Percentiles rank a stretch among this genome's conserved stretches.
phyloP scores from a whole-genome alignment of 35 echinoderm and acorn worm genomes.

The Eucidaris tribuloides region DNA sequence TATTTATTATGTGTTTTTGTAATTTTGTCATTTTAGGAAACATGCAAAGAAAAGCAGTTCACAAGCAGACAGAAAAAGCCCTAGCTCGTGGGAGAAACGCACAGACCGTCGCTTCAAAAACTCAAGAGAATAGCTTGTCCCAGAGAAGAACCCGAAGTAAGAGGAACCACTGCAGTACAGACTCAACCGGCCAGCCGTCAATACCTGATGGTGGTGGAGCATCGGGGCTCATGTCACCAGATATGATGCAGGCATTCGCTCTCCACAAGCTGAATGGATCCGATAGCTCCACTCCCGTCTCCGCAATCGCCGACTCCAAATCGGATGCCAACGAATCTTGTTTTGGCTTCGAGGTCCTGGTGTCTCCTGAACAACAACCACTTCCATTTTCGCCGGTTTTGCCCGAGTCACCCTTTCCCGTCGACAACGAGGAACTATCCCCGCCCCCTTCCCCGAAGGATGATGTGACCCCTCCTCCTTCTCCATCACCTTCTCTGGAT shows the following conservation, averaged over 20 bases:
- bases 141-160: not conserved
- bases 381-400: constrained; percentile 3
- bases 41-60: not conserved
- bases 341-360: constrained; percentile 1
- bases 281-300: constrained; percentile 7
- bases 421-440: not conserved
- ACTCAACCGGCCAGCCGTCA: not conserved
- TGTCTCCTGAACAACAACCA: not conserved
- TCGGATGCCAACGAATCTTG: not conserved
- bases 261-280: constrained; percentile 7
- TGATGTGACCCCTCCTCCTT: not conserved
- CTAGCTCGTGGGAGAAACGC: too few species aligned
- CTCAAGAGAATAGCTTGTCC: not conserved
- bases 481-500: constrained; percentile 1
- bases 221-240: not conserved
- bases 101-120: not conserved
- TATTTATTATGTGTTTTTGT: too few species aligned
- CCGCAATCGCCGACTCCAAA: not conserved
- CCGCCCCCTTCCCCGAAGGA: not conserved
- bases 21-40: too few species aligned
- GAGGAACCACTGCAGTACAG: not conserved
- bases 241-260: constrained; percentile 8
- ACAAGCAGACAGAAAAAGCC: not conserved
- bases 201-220: not conserved
- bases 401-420: not conserved